Percentiles rank a stretch among this genome's conserved stretches.
These are phyloP conservation scores for Drepana falcataria DNA, from an alignment of 2,888 invertebrate genomes.

Conservation along the genomic window DNA sequence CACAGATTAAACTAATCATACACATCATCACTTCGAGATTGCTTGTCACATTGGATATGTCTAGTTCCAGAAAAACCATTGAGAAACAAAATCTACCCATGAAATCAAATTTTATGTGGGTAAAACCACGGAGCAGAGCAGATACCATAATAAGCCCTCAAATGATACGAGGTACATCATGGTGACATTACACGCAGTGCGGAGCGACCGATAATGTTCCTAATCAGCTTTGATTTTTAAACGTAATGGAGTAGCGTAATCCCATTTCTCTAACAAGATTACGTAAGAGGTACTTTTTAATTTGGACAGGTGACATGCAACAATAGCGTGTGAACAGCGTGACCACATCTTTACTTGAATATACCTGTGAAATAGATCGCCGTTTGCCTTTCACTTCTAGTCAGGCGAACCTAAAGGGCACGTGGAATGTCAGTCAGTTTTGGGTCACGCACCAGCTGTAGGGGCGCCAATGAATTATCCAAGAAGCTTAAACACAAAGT, in stretches of 20 bases:
- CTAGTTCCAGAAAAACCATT: too few species aligned
- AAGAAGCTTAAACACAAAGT: not conserved
- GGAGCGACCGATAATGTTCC: not conserved
- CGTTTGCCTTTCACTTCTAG: slow-evolving; percentile 65
- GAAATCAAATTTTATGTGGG: too few species aligned
- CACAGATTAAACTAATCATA: too few species aligned
- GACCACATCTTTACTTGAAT: slow-evolving; percentile 49
- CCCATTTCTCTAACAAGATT: slow-evolving; percentile 41
- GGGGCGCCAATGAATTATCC: not conserved
- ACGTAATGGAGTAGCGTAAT: slow-evolving; percentile 19
- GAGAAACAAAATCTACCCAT: too few species aligned
- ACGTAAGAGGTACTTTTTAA: slow-evolving; percentile 40
- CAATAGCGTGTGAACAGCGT: slow-evolving; percentile 57
- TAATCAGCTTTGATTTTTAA: slow-evolving; percentile 18
- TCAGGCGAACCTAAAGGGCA: slow-evolving; percentile 54
- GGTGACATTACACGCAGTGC: too few species aligned
- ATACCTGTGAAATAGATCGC: slow-evolving; percentile 46
- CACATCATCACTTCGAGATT: too few species aligned
- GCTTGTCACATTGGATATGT: too few species aligned
- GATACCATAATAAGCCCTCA: too few species aligned
- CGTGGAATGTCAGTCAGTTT: slow-evolving; percentile 43
- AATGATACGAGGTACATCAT: too few species aligned
- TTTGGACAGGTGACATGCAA: slow-evolving; percentile 37
- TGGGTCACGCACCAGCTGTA: slow-evolving; percentile 32
- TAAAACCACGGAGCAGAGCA: too few species aligned